These are phyloP conservation scores for Eilema caniola DNA, from an alignment of 2,888 invertebrate species.

Conservation along the genomic window DNA sequence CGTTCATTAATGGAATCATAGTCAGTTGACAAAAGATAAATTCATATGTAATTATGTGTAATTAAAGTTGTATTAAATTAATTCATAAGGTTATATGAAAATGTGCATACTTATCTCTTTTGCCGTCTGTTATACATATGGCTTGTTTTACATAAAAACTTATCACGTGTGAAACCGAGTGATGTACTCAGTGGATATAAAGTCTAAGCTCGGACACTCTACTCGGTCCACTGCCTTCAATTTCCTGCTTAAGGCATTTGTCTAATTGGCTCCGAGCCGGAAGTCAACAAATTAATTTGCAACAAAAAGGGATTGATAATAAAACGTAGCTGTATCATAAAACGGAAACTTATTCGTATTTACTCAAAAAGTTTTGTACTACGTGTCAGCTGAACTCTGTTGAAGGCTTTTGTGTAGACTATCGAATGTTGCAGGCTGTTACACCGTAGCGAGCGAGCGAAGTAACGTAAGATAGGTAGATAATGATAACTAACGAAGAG, in stretches of 20 bases:
- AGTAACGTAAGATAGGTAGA: too few species aligned
- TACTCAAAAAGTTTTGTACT: slow-evolving; percentile 54
- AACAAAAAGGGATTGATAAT: slow-evolving; percentile 43
- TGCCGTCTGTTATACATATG: too few species aligned
- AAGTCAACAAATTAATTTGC: slow-evolving; percentile 47
- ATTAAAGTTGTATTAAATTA: too few species aligned
- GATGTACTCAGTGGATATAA: too few species aligned
- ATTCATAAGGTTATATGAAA: too few species aligned
- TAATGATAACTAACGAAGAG: too few species aligned
- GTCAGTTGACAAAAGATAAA: too few species aligned
- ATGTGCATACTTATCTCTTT: too few species aligned
- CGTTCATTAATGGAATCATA: too few species aligned
- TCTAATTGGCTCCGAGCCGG: neutral
- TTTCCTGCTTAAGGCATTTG: neutral
- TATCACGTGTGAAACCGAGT: slow-evolving; percentile 1
- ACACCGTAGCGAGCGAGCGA: slow-evolving; percentile 32
- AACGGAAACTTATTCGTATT: slow-evolving; percentile 47
- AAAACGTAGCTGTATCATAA: slow-evolving; percentile 39
- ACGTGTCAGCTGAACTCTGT: slow-evolving; percentile 46
- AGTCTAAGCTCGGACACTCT: neutral
- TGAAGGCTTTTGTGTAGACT: slow-evolving; percentile 46
- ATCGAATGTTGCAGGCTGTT: slow-evolving; percentile 24
- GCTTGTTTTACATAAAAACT: neutral
- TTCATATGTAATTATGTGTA: too few species aligned
- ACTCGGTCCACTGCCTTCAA: neutral